Percentiles rank a stretch among this genome's conserved stretches.
These are phyloP conservation scores for Odontophorus gujanensis DNA, from an alignment of 2,113 vertebrate genomes.

Conservation along the genomic window DNA sequence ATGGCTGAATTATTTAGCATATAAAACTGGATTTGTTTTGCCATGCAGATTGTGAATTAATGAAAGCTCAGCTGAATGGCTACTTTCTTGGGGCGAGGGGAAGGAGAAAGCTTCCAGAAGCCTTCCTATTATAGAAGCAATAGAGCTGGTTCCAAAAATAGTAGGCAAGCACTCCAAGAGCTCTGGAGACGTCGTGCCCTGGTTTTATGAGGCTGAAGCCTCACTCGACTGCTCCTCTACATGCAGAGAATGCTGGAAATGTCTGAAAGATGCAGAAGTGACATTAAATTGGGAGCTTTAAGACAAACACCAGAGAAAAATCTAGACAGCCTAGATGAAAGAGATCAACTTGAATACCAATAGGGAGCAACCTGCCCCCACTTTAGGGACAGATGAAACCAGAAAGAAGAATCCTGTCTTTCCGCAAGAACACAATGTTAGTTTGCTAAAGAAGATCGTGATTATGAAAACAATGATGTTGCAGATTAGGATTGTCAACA, in stretches of 20 bases:
- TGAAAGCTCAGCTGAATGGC: constrained; percentile 42
- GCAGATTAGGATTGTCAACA: neutral
- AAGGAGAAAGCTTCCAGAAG: constrained; percentile 66
- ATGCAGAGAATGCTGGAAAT: neutral
- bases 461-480: neutral
- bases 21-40: neutral
- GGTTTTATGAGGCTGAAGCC: constrained; percentile 24
- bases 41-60: neutral
- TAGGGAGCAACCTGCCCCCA: neutral
- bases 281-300: neutral
- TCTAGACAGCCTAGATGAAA: neutral
- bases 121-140: constrained; percentile 59
- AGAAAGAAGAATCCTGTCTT: neutral
- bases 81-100: neutral
- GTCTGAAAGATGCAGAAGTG: neutral
- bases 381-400: neutral
- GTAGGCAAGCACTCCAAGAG: constrained; percentile 34
- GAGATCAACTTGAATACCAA: neutral
- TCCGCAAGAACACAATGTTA: rapidly evolving
- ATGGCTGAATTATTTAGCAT: neutral
- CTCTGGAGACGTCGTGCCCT: constrained; percentile 35
- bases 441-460: neutral
- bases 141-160: constrained; percentile 63
- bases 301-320: constrained; percentile 15
- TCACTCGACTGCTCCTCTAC: neutral